Percentiles rank a stretch among this genome's conserved stretches.
These are phyloP conservation scores for Apeira syringaria DNA, from an alignment of 2,888 invertebrate genomes.

Conservation along the genomic window DNA sequence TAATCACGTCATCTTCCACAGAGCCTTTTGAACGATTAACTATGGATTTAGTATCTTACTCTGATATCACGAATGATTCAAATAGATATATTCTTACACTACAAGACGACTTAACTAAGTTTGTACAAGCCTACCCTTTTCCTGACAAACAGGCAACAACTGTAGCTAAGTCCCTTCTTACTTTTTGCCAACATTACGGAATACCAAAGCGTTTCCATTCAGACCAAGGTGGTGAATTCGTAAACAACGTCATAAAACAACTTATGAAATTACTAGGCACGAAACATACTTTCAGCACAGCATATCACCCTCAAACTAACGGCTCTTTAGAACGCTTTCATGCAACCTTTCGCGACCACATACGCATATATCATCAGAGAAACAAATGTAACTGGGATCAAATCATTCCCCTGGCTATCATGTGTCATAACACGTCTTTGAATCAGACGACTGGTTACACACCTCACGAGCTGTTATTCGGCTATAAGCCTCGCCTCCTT, in stretches of 20 bases:
- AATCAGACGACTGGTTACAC: slow-evolving; percentile 39
- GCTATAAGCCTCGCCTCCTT: slow-evolving; percentile 38
- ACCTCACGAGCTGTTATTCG: slow-evolving; percentile 41
- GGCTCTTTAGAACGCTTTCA: slow-evolving; percentile 31
- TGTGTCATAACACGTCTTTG: slow-evolving; percentile 43
- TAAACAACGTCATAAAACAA: slow-evolving; percentile 41
- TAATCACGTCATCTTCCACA: slow-evolving; percentile 40
- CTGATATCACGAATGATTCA: slow-evolving; percentile 35
- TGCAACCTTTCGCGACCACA: slow-evolving; percentile 38
- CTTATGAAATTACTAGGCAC: slow-evolving; percentile 39
- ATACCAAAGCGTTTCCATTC: slow-evolving; percentile 44
- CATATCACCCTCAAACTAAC: slow-evolving; percentile 44
- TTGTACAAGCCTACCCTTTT: slow-evolving; percentile 42
- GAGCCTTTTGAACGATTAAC: slow-evolving; percentile 13
- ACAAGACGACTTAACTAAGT: slow-evolving; percentile 41
- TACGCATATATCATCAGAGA: slow-evolving; percentile 39
- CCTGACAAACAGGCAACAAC: slow-evolving; percentile 42
- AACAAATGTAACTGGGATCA: slow-evolving; percentile 36
- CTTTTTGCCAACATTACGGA: slow-evolving; percentile 45
- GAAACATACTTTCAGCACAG: slow-evolving; percentile 40
- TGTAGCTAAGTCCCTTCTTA: slow-evolving; percentile 36
- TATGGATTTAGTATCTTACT: slow-evolving; percentile 40
- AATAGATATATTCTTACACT: slow-evolving; percentile 42
- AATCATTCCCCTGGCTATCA: slow-evolving; percentile 44
- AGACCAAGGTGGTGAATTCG: too few species aligned